Conservation (phyloP, 1,140 invertebrate genomes). For the Dendroctonus valens region DNA sequence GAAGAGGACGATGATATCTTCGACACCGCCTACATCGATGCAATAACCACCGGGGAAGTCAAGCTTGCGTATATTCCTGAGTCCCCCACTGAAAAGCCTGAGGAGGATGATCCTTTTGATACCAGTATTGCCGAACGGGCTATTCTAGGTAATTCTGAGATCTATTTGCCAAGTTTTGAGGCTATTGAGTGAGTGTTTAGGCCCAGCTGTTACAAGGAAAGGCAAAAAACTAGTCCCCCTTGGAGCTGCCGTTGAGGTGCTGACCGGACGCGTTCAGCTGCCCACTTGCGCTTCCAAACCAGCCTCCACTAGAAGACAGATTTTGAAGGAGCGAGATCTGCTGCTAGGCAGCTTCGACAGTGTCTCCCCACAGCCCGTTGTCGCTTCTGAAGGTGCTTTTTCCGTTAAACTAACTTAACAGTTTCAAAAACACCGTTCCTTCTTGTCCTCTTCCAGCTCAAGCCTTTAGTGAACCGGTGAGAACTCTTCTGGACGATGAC, state of each 20-base stretch:
- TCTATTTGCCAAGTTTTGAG: neutral
- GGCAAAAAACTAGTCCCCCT: slow-evolving; percentile 79
- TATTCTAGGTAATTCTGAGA: slow-evolving; percentile 56
- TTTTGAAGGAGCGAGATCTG: slow-evolving; percentile 61
- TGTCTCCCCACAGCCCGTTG: slow-evolving; percentile 26
- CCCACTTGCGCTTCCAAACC: slow-evolving; percentile 58
- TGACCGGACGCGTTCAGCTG: slow-evolving; percentile 75
- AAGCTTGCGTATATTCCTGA: slow-evolving; percentile 81
- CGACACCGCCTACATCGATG: slow-evolving; percentile 83
- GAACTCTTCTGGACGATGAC: slow-evolving; percentile 72
- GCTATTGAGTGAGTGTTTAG: slow-evolving; percentile 38
- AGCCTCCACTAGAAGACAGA: slow-evolving; percentile 55
- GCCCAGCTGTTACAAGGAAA: slow-evolving; percentile 68
- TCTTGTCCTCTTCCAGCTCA: slow-evolving; percentile 18
- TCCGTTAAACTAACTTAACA: neutral
- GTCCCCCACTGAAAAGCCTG: slow-evolving; percentile 65
- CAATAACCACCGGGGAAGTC: slow-evolving; percentile 78
- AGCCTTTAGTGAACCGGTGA: slow-evolving; percentile 27
- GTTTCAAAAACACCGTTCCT: slow-evolving; percentile 2
- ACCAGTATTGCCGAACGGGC: slow-evolving; percentile 83
- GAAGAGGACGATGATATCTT: slow-evolving; percentile 82
- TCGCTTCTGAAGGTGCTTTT: slow-evolving; percentile 7
- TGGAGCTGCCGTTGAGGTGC: slow-evolving; percentile 79
- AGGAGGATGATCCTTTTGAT: slow-evolving; percentile 81
- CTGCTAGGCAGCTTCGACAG: slow-evolving; percentile 68